phyloP scores from a whole-genome alignment of 2,888 invertebrate genomes.

The Dryobotodes eremita region DNA sequence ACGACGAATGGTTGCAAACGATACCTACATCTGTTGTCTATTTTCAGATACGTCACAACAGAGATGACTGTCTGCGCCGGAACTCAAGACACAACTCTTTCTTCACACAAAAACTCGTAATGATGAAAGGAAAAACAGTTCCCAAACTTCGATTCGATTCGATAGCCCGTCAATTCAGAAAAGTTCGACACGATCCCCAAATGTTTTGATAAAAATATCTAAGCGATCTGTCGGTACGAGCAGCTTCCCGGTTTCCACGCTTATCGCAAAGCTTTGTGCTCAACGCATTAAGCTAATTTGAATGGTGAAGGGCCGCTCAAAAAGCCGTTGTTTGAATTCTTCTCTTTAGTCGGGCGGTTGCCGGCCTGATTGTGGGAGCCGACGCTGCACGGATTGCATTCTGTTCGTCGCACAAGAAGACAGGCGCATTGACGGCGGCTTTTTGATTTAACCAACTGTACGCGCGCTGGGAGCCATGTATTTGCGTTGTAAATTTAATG shows the following conservation, averaged over 20 bases:
- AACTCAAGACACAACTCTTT: constrained; percentile 83
- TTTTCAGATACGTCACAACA: constrained; percentile 87
- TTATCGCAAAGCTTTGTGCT: constrained; percentile 89
- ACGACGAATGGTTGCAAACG: constrained; percentile 89
- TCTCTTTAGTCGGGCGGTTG: constrained; percentile 84
- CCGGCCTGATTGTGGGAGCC: constrained; percentile 86
- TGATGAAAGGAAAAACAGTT: constrained; percentile 74
- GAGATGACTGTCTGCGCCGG: constrained; percentile 84
- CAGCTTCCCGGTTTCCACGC: constrained; percentile 81
- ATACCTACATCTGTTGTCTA: constrained; percentile 88
- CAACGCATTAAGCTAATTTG: constrained; percentile 90
- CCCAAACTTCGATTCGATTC: constrained; percentile 65
- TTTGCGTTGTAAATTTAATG: constrained; percentile 78
- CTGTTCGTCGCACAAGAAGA: constrained; percentile 84
- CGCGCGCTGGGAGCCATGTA: constrained; percentile 69
- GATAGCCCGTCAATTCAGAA: constrained; percentile 60
- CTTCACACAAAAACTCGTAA: constrained; percentile 72
- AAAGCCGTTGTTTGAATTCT: constrained; percentile 89
- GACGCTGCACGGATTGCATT: constrained; percentile 84
- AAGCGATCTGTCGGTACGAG: constrained; percentile 76
- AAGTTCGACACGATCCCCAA: constrained; percentile 70
- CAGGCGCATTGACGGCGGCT: constrained; percentile 83
- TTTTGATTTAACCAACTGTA: constrained; percentile 81
- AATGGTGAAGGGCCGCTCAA: constrained; percentile 87
- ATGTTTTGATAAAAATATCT: constrained; percentile 80